A percentile compares a stretch with the other conserved stretches of the same genome.
Conservation (phyloP, 1,140 invertebrate genomes). For the Triops cancriformis region DNA sequence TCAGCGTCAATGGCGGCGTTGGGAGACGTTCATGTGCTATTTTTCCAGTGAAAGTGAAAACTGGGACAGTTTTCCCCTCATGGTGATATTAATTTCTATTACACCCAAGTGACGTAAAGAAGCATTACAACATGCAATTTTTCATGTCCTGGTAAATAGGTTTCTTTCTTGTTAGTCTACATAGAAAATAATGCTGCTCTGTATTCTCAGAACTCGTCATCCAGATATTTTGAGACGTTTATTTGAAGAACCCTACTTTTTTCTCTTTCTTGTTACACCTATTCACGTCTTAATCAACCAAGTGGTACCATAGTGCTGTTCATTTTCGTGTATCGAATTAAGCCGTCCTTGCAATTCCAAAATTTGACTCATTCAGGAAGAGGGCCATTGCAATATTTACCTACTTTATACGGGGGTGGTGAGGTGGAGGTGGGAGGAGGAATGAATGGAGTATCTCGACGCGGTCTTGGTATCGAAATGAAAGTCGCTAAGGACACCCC, state of each 20-base stretch:
- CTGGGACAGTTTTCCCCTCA: neutral
- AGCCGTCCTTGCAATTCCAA: too few relatives aligned
- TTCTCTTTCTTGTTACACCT: too few relatives aligned
- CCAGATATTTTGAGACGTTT: too few relatives aligned
- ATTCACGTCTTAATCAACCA: too few relatives aligned
- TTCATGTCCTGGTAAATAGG: neutral
- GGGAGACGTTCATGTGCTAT: neutral
- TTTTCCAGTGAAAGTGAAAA: neutral
- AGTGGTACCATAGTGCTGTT: too few relatives aligned
- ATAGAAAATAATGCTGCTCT: too few relatives aligned
- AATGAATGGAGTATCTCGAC: neutral
- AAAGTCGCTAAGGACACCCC: neutral
- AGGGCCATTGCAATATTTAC: neutral
- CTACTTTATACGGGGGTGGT: neutral
- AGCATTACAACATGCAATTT: neutral
- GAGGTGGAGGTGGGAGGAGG: neutral
- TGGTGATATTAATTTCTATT: neutral
- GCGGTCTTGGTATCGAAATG: neutral
- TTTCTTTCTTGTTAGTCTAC: neutral
- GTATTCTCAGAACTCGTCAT: too few relatives aligned
- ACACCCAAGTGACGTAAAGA: neutral
- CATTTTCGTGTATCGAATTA: too few relatives aligned
- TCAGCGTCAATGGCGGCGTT: conserved; percentile 2
- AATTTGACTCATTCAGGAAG: neutral
- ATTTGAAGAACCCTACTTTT: too few relatives aligned